These are phyloP conservation scores for Periophthalmodon schlosseri DNA, from an alignment of 2,113 vertebrate genomes.

Conservation along the genomic window DNA sequence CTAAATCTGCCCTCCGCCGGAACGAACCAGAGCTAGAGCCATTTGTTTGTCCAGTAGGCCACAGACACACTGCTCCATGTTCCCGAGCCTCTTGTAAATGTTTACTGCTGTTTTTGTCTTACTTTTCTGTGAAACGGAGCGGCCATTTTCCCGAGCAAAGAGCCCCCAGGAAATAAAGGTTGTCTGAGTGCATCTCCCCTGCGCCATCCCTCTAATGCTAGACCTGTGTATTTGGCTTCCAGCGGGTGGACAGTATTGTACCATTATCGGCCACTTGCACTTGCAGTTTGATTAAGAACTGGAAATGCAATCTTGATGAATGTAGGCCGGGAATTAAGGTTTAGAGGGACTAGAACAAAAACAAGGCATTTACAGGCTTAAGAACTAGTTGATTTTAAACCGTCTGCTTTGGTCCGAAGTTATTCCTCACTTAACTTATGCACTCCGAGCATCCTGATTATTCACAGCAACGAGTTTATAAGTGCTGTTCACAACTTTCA, in stretches of 20 bases:
- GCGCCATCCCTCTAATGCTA: slow-evolving; percentile 9
- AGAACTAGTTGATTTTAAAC: too few relatives aligned
- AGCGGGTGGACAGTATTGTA: not conserved
- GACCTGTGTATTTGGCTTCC: not conserved
- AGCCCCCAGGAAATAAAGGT: slow-evolving; percentile 61
- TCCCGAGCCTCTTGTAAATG: slow-evolving; percentile 36
- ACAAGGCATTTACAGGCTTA: too few relatives aligned
- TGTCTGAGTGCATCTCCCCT: slow-evolving; percentile 58
- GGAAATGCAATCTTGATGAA: too few relatives aligned
- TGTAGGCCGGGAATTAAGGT: too few relatives aligned
- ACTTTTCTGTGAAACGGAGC: slow-evolving; percentile 51
- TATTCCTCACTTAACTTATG: too few relatives aligned
- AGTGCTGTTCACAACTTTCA: too few relatives aligned
- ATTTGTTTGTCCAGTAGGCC: slow-evolving; percentile 75
- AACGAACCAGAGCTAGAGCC: slow-evolving; percentile 40
- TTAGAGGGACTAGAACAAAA: too few relatives aligned
- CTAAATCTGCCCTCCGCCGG: not conserved
- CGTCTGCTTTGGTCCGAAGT: too few relatives aligned
- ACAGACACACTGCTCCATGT: slow-evolving; percentile 53
- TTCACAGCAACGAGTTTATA: too few relatives aligned
- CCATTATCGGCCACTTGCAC: not conserved
- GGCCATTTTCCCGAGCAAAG: slow-evolving; percentile 63
- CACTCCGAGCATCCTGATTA: too few relatives aligned
- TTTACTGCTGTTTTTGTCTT: slow-evolving; percentile 43
- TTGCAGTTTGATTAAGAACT: too few relatives aligned